Evolutionary conservation across 2,888 invertebrate species (phyloP).

Genomic region (Heliconius cydno): DNA sequence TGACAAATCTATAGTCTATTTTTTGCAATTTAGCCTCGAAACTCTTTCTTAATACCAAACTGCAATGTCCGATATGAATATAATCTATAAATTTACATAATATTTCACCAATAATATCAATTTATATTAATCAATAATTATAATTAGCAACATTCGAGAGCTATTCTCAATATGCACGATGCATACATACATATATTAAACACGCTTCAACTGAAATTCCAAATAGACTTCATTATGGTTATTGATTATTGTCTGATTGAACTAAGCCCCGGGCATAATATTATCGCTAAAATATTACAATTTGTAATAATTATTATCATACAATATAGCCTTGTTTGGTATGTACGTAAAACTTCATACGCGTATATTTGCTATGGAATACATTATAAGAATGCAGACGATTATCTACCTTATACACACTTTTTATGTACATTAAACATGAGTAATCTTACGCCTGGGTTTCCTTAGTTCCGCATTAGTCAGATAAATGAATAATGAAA

Average conservation of each 20-base stretch:
- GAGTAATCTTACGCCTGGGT: conserved; percentile 22
- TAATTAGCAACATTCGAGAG: no score
- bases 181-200: conserved; percentile 2
- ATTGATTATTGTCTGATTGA: conserved; percentile 8
- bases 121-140: no score
- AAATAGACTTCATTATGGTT: background rate
- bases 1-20: no score
- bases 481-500: conserved; percentile 26
- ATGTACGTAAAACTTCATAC: conserved; percentile 4
- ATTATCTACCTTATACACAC: conserved; percentile 33
- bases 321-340: conserved; percentile 30
- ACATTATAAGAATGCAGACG: conserved; percentile 24
- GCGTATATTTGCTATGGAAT: conserved; percentile 31
- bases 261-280: background rate
- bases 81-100: background rate
- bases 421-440: conserved; percentile 29
- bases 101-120: background rate
- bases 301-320: background rate
- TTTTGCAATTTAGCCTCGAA: no score
- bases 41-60: background rate
- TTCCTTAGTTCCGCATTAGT: conserved; percentile 37
- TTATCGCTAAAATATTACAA: background rate
- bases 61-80: background rate
- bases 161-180: background rate
- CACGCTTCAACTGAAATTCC: conserved; percentile 8